Conservation (phyloP, 53 echinoderm and acorn worm genomes). For the Zoroaster sp. region DNA sequence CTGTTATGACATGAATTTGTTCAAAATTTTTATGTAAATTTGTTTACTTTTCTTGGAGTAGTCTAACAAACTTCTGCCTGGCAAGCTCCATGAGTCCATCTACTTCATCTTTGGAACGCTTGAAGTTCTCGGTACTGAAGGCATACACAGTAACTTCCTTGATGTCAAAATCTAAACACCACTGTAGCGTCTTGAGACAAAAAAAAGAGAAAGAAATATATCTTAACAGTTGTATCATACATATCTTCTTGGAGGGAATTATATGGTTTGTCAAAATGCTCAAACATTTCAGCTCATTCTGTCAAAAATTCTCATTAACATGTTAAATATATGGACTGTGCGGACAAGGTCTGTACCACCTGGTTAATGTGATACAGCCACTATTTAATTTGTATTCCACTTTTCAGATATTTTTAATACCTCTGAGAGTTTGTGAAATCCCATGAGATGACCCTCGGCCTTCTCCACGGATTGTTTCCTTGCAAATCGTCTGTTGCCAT, state of each 20-base stretch:
- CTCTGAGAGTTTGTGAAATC: constrained; percentile 96
- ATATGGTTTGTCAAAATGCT: too few species aligned
- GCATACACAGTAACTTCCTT: constrained; percentile 98
- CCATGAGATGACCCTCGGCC: constrained; percentile 79
- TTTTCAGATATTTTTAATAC: constrained; percentile 28
- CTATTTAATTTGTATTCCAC: not conserved
- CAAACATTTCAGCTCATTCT: too few species aligned
- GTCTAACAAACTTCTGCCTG: constrained; percentile 73
- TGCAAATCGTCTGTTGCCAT: constrained; percentile 96
- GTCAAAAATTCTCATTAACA: too few species aligned
- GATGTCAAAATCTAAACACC: constrained; percentile 93
- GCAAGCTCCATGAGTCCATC: constrained; percentile 92
- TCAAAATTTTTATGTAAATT: too few species aligned
- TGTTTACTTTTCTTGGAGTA: constrained; percentile 90
- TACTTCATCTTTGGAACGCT: constrained; percentile 87
- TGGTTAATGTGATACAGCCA: not conserved
- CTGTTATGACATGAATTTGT: too few species aligned
- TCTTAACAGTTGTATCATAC: not conserved
- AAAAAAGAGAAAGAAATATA: not conserved
- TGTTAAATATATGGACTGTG: not conserved
- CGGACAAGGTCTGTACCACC: not conserved
- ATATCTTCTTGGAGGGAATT: too few species aligned
- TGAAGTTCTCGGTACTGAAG: constrained; percentile 98
- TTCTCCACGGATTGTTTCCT: constrained; percentile 72
- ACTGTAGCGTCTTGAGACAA: constrained; percentile 78